Evolutionary conservation across 2,113 vertebrate species (phyloP).

Genomic region (Chaetodon trifascialis): DNA sequence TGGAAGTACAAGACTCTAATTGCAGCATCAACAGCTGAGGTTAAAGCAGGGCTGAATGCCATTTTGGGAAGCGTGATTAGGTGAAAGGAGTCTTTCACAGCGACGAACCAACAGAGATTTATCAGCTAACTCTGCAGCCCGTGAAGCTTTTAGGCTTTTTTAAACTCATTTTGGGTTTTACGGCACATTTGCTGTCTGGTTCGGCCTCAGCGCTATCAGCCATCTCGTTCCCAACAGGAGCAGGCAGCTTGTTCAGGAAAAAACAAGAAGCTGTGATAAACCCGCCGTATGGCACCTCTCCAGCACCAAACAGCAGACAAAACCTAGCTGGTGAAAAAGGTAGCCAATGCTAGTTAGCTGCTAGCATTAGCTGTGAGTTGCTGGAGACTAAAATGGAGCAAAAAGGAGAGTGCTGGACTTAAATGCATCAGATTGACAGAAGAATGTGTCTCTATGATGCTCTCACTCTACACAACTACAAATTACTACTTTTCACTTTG

Average conservation of each 20-base stretch:
- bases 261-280: not conserved
- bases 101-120: not conserved
- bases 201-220: not conserved
- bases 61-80: slow-evolving; percentile 4
- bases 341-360: too few species aligned
- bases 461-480: too few species aligned
- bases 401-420: not conserved
- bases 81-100: not conserved
- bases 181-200: not conserved
- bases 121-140: not conserved
- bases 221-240: not conserved
- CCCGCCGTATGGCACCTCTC: not conserved
- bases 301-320: not conserved
- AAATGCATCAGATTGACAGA: too few species aligned
- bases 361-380: not conserved
- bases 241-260: not conserved
- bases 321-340: not conserved
- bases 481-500: too few species aligned
- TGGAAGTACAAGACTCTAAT: not conserved
- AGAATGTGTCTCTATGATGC: too few species aligned
- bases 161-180: not conserved
- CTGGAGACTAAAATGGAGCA: not conserved
- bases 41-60: slow-evolving; percentile 8
- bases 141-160: not conserved
- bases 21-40: not conserved